Percentiles rank a stretch among this genome's conserved stretches.
Conservation (phyloP, 2,797 vertebrate species). For the Sebastes goodei region DNA sequence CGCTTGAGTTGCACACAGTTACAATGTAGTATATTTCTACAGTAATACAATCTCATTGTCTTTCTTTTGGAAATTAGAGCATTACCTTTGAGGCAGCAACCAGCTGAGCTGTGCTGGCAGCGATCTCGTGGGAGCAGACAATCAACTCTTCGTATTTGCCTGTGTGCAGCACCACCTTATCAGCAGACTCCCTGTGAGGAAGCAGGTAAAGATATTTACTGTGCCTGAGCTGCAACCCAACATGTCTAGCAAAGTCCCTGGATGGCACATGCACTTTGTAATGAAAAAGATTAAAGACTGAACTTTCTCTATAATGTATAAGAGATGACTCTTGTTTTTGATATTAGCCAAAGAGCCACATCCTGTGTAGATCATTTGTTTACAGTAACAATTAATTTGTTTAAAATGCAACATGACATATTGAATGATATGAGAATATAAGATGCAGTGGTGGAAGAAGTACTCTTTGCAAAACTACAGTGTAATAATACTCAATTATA, state of each 20-base stretch:
- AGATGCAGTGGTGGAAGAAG: too few relatives aligned
- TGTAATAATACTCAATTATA: too few relatives aligned
- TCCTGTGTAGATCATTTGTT: not conserved
- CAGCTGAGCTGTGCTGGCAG: conserved; percentile 96
- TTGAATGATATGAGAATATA: not conserved
- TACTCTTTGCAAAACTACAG: too few relatives aligned
- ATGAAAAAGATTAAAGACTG: not conserved
- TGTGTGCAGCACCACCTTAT: conserved; percentile 93
- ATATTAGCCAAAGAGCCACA: not conserved
- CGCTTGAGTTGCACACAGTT: not conserved
- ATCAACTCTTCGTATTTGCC: conserved; percentile 97
- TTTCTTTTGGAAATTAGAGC: not conserved
- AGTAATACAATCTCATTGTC: not conserved
- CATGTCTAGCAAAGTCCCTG: not conserved
- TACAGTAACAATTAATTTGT: not conserved
- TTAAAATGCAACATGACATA: not conserved
- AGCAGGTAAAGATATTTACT: not conserved
- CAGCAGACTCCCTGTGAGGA: conserved; percentile 91
- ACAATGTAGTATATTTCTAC: not conserved
- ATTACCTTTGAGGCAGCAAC: conserved; percentile 97
- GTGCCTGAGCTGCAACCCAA: not conserved
- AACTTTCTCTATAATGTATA: not conserved
- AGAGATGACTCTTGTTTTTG: not conserved
- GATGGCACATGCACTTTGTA: not conserved
- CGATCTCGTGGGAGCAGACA: conserved; percentile 97